A percentile compares a stretch with the other conserved stretches of the same genome.
These are phyloP conservation scores for Pempheris klunzingeri DNA, from an alignment of 2,797 vertebrate species.

Conservation along the genomic window DNA sequence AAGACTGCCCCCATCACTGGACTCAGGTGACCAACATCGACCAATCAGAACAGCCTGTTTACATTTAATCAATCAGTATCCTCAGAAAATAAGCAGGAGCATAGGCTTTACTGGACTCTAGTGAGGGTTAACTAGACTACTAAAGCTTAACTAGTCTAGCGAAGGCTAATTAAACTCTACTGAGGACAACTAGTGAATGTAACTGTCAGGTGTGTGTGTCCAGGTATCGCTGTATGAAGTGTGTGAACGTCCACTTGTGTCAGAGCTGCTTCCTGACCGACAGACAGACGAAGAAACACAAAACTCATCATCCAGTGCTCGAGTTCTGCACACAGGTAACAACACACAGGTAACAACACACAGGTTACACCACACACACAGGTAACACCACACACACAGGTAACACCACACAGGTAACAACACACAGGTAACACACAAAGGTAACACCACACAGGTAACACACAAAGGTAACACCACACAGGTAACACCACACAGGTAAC, in stretches of 20 bases:
- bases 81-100: background rate
- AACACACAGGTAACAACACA: background rate
- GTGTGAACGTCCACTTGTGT: constrained; percentile 90
- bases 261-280: constrained; percentile 89
- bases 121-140: too few species aligned
- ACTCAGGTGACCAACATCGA: constrained; percentile 58
- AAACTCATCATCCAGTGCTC: constrained; percentile 83
- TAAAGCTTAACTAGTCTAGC: too few species aligned
- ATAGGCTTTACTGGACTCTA: background rate
- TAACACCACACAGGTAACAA: background rate
- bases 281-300: constrained; percentile 83
- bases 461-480: background rate
- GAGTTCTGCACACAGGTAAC: constrained; percentile 88
- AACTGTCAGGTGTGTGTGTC: constrained; percentile 20
- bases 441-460: background rate
- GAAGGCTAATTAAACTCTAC: background rate
- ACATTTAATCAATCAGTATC: background rate
- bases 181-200: background rate
- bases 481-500: background rate
- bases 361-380: constrained; percentile 57
- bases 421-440: background rate
- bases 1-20: constrained; percentile 76
- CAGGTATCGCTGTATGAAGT: constrained; percentile 91
- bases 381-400: constrained; percentile 69
- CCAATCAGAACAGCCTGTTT: background rate